These are phyloP conservation scores for Macropus fuliginosus DNA, from an alignment of 2,797 vertebrate genomes.

Conservation along the genomic window DNA sequence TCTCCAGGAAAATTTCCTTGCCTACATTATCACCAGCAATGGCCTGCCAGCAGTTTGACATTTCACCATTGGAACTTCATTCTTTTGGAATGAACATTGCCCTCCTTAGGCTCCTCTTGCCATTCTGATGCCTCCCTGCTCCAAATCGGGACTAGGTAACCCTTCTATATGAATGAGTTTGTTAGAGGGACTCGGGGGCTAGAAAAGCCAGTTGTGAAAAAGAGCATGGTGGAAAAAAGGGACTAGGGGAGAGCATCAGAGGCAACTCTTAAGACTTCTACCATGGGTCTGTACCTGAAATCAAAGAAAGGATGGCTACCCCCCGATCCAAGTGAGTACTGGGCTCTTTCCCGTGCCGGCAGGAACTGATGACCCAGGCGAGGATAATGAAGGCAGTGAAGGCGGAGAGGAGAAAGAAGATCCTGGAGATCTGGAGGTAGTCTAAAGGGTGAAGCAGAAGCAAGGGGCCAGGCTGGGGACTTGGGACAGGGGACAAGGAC, in stretches of 20 bases:
- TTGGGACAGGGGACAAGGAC: neutral
- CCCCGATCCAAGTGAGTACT: constrained; percentile 62
- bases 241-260: neutral
- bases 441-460: constrained; percentile 40
- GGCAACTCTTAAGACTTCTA: neutral
- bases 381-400: constrained; percentile 38
- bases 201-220: neutral
- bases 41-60: neutral
- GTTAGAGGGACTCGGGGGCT: neutral
- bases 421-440: constrained; percentile 70
- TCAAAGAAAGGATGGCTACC: constrained; percentile 68
- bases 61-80: neutral
- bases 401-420: constrained; percentile 57
- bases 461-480: constrained; percentile 8
- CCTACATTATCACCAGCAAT: neutral
- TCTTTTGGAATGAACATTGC: neutral
- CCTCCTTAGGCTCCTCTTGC: neutral
- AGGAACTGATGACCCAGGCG: constrained; percentile 59
- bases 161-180: neutral
- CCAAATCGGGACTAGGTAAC: neutral
- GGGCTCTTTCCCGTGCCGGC: constrained; percentile 29
- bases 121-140: neutral
- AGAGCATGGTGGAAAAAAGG: neutral
- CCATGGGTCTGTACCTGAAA: constrained; percentile 68
- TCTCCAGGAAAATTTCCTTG: neutral